Base-by-base conservation (phyloP, 2,113 vertebrate species). In the Chelonoidis abingdonii region DNA sequence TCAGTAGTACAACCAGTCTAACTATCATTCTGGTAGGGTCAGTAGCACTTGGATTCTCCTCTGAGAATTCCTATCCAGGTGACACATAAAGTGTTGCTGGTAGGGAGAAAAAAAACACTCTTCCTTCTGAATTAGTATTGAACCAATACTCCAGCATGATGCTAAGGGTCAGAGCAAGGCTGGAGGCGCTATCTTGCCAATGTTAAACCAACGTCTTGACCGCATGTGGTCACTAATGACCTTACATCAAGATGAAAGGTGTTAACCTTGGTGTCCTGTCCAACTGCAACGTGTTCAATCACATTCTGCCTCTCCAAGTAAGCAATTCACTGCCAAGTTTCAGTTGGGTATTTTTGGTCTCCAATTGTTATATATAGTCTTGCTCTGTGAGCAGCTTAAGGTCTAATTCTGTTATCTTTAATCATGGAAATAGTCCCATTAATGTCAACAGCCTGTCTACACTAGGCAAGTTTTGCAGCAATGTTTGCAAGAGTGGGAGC, bases 241-340 rank as follows among this genome's bases (percentile, higher is more conserved):
- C 78, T 65, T 88, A 93, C 94, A 93, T 91, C 75, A 5, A 91
- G 95, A 95, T 95, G 94, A 94, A 92, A 96, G 96, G 92, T 95
- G 93, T 54, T 88, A 94, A 91, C 89, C 93, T 92, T 83, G 85
- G 90, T 88, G 94, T 29, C 72, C 95, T 97, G 94, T 93, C 89
- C 50, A 57, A 0, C 81, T 97, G 95, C 90, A 94, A 3, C 5
- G 1, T 0, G 44, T 83, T 38, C 91, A 93, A 95, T 97, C 95
- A 50, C 89, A 65, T 89, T 96, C 81, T 93, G 96, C 93, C 90
- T 97, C 83, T 95, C 85, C 44, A 7, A 24, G 35, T n/a, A 75
- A 95, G 90, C 93, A 94, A 92, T 47, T 80, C 87, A 88, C 92
- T 78, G 80, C 12, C 7, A 88, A 88, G 90, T 12, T 96, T 89